phyloP scores from a whole-genome alignment of 2,888 invertebrate species.

The Sinelater perroti region DNA sequence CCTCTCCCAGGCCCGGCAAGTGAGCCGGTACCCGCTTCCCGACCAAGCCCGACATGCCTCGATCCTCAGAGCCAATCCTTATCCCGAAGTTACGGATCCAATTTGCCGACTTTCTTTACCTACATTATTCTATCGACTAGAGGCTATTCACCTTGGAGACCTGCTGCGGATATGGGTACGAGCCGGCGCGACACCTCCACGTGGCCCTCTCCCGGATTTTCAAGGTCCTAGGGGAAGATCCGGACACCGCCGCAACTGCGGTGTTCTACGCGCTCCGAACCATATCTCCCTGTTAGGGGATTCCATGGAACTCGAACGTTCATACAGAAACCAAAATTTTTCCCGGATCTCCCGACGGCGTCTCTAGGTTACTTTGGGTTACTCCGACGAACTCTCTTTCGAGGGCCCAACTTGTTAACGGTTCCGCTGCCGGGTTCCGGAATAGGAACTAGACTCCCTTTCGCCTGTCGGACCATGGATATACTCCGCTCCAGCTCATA shows the following conservation, averaged over 20 bases:
- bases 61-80: constrained; percentile 79
- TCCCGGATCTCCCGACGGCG: constrained; percentile 65
- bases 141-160: constrained; percentile 77
- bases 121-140: constrained; percentile 70
- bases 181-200: constrained; percentile 53
- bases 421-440: constrained; percentile 69
- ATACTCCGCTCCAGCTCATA: too few species aligned
- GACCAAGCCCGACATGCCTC: constrained; percentile 68
- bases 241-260: constrained; percentile 62
- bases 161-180: constrained; percentile 80
- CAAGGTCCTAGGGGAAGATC: constrained; percentile 60
- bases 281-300: constrained; percentile 62
- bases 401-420: constrained; percentile 60
- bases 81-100: constrained; percentile 72
- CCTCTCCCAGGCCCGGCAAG: constrained; percentile 45
- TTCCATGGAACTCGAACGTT: constrained; percentile 64
- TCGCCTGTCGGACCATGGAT: constrained; percentile 64
- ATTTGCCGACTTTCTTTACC: constrained; percentile 68
- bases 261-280: constrained; percentile 61
- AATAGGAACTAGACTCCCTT: constrained; percentile 68
- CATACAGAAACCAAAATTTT: constrained; percentile 64
- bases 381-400: constrained; percentile 61
- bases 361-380: constrained; percentile 66
- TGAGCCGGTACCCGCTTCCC: constrained; percentile 58
- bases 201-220: constrained; percentile 54